These are phyloP conservation scores for Prunella fulvescens DNA, from an alignment of 2,113 vertebrate species.

Conservation along the genomic window DNA sequence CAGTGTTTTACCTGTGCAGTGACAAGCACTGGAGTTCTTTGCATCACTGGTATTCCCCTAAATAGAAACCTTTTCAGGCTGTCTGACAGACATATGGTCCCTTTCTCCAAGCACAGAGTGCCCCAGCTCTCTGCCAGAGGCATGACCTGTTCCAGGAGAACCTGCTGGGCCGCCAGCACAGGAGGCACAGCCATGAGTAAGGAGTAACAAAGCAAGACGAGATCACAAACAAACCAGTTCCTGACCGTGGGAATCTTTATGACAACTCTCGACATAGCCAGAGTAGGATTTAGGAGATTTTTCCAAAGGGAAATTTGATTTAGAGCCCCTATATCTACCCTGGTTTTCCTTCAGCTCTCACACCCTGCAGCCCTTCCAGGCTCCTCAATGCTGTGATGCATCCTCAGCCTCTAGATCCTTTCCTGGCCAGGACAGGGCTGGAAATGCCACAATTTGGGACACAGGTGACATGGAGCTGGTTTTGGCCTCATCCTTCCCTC, in stretches of 20 bases:
- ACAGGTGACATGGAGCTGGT: background rate
- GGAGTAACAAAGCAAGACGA: background rate
- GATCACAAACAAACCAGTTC: background rate
- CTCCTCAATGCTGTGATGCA: background rate
- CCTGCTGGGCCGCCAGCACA: background rate
- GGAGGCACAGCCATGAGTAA: background rate
- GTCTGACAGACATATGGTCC: background rate
- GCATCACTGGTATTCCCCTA: background rate
- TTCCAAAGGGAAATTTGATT: background rate
- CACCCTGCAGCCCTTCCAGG: rapidly evolving
- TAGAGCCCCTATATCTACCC: rapidly evolving
- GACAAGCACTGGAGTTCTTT: background rate
- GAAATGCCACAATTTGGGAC: background rate
- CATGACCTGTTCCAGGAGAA: background rate
- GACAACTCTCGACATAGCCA: background rate
- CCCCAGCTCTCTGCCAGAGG: background rate
- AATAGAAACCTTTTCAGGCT: background rate
- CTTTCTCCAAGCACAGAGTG: background rate
- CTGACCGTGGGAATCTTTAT: background rate
- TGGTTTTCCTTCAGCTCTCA: background rate
- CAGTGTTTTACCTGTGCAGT: background rate
- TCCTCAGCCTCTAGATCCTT: background rate
- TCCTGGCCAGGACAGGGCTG: background rate
- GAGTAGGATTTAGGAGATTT: background rate
- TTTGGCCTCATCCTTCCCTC: background rate